Percentiles rank a stretch among this genome's conserved stretches.
Evolutionary conservation across 2,113 vertebrate species (phyloP).

Genomic region (Rattus rattus): DNA sequence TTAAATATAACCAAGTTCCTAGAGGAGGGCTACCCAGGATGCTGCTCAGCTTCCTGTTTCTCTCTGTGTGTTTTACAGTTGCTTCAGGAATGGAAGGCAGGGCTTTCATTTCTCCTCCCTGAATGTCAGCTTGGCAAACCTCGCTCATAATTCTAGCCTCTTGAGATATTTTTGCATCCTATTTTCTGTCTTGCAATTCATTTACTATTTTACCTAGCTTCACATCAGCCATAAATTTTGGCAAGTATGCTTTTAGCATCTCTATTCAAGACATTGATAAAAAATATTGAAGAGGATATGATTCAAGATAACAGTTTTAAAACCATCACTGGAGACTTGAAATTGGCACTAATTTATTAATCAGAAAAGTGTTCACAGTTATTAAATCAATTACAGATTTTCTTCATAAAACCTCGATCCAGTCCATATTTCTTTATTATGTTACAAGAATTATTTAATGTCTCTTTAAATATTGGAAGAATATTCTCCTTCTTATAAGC

Average conservation of each 20-base stretch:
- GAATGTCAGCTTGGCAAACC: conserved; percentile 59
- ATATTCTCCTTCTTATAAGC: background rate
- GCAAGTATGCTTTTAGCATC: conserved; percentile 41
- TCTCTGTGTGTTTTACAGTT: conserved; percentile 23
- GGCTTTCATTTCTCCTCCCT: conserved; percentile 9
- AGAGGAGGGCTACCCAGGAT: background rate
- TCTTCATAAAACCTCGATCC: conserved; percentile 48
- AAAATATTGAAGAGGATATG: background rate
- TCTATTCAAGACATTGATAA: conserved; percentile 43
- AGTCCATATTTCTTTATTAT: conserved; percentile 66
- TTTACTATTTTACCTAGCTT: conserved; percentile 55
- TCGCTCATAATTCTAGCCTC: conserved; percentile 51
- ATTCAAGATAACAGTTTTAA: background rate
- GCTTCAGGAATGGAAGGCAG: background rate
- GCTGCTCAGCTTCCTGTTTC: background rate
- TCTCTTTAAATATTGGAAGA: conserved; percentile 54
- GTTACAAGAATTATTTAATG: conserved; percentile 57
- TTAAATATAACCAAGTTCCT: background rate
- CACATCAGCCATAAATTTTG: conserved; percentile 41
- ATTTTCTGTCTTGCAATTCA: conserved; percentile 55
- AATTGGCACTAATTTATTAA: conserved; percentile 49
- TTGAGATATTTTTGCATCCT: conserved; percentile 59
- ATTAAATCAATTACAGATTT: conserved; percentile 68
- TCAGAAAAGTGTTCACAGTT: conserved; percentile 60
- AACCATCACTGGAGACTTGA: background rate